Base-by-base conservation (phyloP, 1,140 invertebrate genomes). In the Aradophagus sp. region DNA sequence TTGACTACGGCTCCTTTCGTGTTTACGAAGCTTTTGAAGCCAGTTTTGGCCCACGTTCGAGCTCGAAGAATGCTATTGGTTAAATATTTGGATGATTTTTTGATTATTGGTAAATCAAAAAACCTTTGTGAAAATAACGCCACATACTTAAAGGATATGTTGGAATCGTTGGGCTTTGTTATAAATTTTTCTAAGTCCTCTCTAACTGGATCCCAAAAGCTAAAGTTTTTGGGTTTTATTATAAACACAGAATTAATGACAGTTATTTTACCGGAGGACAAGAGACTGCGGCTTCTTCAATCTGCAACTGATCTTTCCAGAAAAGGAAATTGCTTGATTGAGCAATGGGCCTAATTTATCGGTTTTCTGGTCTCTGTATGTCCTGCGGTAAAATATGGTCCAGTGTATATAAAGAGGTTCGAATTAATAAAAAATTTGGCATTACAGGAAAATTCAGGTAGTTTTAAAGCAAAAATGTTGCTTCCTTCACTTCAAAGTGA, bases 11-110 rank as follows among this genome's bases (percentile, higher is more conserved):
- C 47, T 1, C 32, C 47, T 10, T 45, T 8, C 5, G 2, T 38
- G 7, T 52, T 44, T 32, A 52, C 36, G 11, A 62, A 52, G 12
- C 5, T 50, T 1, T 17, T 52, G 12, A 63, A 29, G 29, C 41
- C 41, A 23, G 20, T 31, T 3, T 31, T 11, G n/a, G 5, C 2
- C n/a, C n/a, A 11, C n/a, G n/a, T 31, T 31, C n/a, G n/a, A 31
- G 29, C 6, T 31, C 29, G n/a, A 11, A 11, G n/a, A 11, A 11
- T 31, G 5, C n/a, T 31, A 11, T 26, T 19, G 4, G 47, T 63
- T 0, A 31, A 27, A 11, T 62, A 62, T 8, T 17, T 50, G 1
- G 45, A 41, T 26, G 38, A 41, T 41, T 27, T 29, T 44, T 29
- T 44, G 29, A 15, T 44, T 10, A 44, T 44, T 3, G 41, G n/a